These are phyloP conservation scores for Anorthoa munda DNA, from an alignment of 2,888 invertebrate genomes.

Conservation along the genomic window DNA sequence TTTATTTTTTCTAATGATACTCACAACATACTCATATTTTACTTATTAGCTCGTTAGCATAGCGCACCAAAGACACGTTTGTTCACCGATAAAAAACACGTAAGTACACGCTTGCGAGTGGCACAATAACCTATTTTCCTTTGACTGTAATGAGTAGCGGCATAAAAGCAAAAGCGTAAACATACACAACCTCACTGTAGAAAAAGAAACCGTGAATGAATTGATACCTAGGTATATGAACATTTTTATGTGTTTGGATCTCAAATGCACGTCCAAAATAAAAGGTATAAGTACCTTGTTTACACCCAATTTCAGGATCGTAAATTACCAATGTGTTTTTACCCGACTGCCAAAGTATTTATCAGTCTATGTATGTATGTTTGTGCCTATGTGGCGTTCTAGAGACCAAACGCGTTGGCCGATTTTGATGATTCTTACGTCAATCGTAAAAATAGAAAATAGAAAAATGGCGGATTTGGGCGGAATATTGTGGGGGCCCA, in stretches of 20 bases:
- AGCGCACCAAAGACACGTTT: not conserved
- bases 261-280: not conserved
- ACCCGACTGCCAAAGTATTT: too few relatives aligned
- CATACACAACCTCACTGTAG: not conserved
- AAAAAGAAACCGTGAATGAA: constrained; percentile 3
- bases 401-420: too few relatives aligned
- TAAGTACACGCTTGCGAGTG: constrained; percentile 34
- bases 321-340: too few relatives aligned
- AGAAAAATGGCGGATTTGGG: too few relatives aligned
- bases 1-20: not conserved
- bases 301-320: too few relatives aligned
- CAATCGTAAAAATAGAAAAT: too few relatives aligned
- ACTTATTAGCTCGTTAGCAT: constrained; percentile 10
- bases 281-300: too few relatives aligned
- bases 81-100: constrained; percentile 26
- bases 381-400: too few relatives aligned
- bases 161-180: constrained; percentile 13
- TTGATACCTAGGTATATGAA: not conserved
- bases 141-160: constrained; percentile 44
- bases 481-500: too few relatives aligned
- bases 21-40: not conserved
- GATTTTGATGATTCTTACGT: too few relatives aligned
- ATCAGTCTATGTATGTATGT: too few relatives aligned
- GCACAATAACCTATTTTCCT: constrained; percentile 55
- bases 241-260: not conserved